Conservation (phyloP, 2,113 vertebrate species). For the Mastomys natalensis region DNA sequence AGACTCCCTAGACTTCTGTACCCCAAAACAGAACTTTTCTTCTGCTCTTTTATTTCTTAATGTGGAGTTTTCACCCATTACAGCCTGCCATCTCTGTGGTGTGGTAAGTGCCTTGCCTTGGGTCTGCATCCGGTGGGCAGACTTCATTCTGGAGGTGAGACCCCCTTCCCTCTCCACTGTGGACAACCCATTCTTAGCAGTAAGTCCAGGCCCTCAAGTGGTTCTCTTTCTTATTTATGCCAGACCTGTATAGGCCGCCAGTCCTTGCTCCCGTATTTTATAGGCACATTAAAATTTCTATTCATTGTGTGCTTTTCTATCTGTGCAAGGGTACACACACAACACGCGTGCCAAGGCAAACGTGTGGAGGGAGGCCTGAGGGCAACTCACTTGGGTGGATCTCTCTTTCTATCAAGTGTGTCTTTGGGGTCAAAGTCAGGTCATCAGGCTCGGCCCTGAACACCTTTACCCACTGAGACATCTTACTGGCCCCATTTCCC, state of each 20-base stretch:
- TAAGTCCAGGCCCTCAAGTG: fast-evolving
- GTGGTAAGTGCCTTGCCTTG: fast-evolving
- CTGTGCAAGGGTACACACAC: no score
- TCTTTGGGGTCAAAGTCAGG: not conserved
- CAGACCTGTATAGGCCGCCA: not conserved
- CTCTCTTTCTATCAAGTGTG: not conserved
- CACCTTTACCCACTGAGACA: not conserved
- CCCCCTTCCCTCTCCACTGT: fast-evolving
- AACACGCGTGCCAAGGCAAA: not conserved
- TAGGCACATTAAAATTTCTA: not conserved
- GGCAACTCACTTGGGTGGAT: not conserved
- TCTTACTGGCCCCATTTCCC: not conserved
- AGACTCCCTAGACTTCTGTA: not conserved
- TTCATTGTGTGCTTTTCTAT: not conserved
- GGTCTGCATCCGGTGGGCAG: not conserved
- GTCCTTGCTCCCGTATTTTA: no score
- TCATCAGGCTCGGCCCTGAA: not conserved
- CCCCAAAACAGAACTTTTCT: not conserved
- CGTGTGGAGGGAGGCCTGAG: not conserved
- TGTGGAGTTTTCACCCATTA: no score
- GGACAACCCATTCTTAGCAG: not conserved
- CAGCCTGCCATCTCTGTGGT: no score
- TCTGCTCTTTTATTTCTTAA: not conserved
- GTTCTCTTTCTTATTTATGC: not conserved
- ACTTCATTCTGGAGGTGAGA: not conserved